phyloP scores from a whole-genome alignment of 1,140 invertebrate species.

The Melipona quadrifasciata region DNA sequence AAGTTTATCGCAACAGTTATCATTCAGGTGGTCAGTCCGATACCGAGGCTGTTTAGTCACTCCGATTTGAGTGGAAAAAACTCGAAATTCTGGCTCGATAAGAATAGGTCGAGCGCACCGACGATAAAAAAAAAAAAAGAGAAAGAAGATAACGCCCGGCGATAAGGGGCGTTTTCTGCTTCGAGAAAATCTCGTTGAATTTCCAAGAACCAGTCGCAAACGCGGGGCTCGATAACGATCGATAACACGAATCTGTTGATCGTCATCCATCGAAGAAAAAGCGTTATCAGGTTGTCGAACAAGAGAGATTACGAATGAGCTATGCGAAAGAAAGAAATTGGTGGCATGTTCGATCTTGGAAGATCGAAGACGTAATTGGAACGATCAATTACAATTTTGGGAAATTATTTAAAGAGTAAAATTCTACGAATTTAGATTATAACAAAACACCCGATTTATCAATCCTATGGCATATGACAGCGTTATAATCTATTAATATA shows the following conservation, averaged over 20 bases:
- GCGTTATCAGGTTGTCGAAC: too few species aligned
- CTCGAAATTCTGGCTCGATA: conserved; percentile 29
- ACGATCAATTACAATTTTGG: not conserved
- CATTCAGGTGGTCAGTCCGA: conserved; percentile 46
- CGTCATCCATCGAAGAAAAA: not conserved
- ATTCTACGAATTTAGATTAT: too few species aligned
- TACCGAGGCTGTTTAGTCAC: conserved; percentile 49
- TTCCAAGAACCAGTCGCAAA: not conserved
- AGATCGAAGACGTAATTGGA: not conserved
- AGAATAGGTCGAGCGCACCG: conserved; percentile 28
- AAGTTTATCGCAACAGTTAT: conserved; percentile 48
- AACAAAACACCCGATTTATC: too few species aligned
- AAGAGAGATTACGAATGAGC: not conserved
- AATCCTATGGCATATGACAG: too few species aligned
- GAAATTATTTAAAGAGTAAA: too few species aligned
- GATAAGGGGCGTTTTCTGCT: conserved; percentile 11
- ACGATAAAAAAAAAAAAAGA: conserved; percentile 31
- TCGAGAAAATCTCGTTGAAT: conserved; percentile 30
- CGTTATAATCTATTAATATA: too few species aligned
- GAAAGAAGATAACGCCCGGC: not conserved
- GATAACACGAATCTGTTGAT: not conserved
- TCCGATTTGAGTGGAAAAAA: not conserved
- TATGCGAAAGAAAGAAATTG: not conserved
- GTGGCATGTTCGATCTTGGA: not conserved
- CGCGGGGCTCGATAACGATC: not conserved